phyloP scores from a whole-genome alignment of 2,113 vertebrate genomes.

The Martes martes region DNA sequence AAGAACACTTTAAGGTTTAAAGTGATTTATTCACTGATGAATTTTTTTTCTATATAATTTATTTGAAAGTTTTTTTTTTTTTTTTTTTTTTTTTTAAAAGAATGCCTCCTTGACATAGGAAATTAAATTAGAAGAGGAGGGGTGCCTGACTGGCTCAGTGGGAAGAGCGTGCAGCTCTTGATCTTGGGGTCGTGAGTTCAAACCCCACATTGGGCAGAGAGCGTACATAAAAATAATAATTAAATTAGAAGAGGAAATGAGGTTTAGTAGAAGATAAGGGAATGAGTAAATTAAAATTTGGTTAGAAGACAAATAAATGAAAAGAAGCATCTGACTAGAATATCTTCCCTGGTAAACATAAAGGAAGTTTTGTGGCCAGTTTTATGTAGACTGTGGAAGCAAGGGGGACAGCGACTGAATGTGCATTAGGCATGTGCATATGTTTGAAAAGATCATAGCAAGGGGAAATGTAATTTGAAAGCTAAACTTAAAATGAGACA shows the following conservation, averaged over 20 bases:
- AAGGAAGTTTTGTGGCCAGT: neutral
- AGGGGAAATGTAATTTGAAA: neutral
- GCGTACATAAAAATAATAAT: neutral
- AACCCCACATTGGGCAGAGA: neutral
- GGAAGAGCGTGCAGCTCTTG: neutral
- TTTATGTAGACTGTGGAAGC: neutral
- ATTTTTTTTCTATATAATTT: neutral
- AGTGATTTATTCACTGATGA: neutral
- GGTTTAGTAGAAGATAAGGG: neutral
- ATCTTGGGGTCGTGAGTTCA: neutral
- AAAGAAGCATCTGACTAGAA: neutral
- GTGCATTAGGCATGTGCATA: neutral
- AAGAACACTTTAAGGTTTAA: neutral
- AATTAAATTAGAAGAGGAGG: neutral
- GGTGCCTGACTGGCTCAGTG: neutral
- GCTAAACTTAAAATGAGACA: neutral
- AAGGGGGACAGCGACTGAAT: neutral
- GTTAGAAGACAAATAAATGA: neutral
- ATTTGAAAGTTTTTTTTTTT: slow-evolving; percentile 3
- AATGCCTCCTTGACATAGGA: neutral
- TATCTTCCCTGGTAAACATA: neutral
- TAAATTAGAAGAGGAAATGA: neutral
- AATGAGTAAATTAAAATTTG: neutral
- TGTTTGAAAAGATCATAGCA: neutral
- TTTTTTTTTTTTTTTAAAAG: neutral